Conservation (phyloP, 2,113 vertebrate species). For the Zosterops lateralis region DNA sequence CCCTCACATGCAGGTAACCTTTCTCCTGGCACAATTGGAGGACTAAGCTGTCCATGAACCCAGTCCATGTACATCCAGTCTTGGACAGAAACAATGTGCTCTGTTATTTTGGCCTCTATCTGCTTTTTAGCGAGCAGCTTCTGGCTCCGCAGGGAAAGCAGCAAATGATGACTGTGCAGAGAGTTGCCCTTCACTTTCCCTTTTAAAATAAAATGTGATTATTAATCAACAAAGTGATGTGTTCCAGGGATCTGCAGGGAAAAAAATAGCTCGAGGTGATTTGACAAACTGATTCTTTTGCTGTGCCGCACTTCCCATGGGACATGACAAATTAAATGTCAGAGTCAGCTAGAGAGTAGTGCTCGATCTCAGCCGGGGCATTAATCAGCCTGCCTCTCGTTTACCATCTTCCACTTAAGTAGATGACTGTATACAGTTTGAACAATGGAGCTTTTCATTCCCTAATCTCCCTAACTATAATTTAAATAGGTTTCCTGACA, state of each 20-base stretch:
- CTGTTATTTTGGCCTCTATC: background rate
- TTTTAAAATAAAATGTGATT: constrained; percentile 41
- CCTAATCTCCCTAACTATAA: constrained; percentile 42
- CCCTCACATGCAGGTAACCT: background rate
- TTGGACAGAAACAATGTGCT: background rate
- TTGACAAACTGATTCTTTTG: constrained; percentile 25
- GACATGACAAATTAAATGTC: constrained; percentile 38
- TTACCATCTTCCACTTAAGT: constrained; percentile 65
- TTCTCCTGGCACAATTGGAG: background rate
- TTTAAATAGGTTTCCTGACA: constrained; percentile 66
- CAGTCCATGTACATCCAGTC: background rate
- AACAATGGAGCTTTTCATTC: constrained; percentile 63
- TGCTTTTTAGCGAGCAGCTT: background rate
- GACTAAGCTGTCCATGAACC: background rate
- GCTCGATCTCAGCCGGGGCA: background rate
- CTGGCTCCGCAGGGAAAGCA: background rate
- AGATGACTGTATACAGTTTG: constrained; percentile 50
- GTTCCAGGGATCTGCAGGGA: background rate
- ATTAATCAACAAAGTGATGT: constrained; percentile 45
- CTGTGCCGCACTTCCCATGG: constrained; percentile 4
- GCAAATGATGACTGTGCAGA: constrained; percentile 1
- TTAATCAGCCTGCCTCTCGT: constrained; percentile 61
- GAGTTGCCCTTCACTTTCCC: constrained; percentile 17
- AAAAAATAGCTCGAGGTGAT: constrained; percentile 23
- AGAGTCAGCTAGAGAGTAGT: constrained; percentile 8